phyloP scores from a whole-genome alignment of 2,888 invertebrate species.

The Euplexia lucipara region DNA sequence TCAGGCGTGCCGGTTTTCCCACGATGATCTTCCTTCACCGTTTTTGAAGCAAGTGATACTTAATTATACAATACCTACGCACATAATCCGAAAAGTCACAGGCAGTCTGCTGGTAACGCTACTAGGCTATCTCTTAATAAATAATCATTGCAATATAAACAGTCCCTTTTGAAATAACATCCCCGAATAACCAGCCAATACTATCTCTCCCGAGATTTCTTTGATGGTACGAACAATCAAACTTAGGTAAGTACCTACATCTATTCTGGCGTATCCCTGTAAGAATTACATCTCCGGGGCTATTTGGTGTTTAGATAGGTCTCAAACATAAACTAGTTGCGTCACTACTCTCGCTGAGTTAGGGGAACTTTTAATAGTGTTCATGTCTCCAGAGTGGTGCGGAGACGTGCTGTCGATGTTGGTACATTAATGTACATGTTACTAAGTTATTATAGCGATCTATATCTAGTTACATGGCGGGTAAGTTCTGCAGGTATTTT shows the following conservation, averaged over 20 bases:
- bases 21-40: no score
- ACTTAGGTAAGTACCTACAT: no score
- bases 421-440: conserved; percentile 66
- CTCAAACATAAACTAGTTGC: conserved; percentile 81
- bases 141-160: background rate
- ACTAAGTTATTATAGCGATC: conserved; percentile 77
- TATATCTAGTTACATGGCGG: conserved; percentile 59
- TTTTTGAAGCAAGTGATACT: no score
- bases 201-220: conserved; percentile 22
- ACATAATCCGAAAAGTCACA: no score
- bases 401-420: conserved; percentile 66
- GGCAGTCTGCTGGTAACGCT: no score
- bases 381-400: conserved; percentile 76
- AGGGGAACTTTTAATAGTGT: conserved; percentile 88
- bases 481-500: conserved; percentile 82
- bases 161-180: background rate
- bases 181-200: background rate
- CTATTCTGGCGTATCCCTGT: conserved; percentile 45
- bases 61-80: no score
- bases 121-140: no score
- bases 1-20: no score
- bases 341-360: conserved; percentile 80
- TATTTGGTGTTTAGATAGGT: conserved; percentile 72
- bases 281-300: conserved; percentile 63
- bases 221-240: conserved; percentile 28